phyloP scores from a whole-genome alignment of 2,797 vertebrate genomes.

The Geotrypetes seraphini region DNA sequence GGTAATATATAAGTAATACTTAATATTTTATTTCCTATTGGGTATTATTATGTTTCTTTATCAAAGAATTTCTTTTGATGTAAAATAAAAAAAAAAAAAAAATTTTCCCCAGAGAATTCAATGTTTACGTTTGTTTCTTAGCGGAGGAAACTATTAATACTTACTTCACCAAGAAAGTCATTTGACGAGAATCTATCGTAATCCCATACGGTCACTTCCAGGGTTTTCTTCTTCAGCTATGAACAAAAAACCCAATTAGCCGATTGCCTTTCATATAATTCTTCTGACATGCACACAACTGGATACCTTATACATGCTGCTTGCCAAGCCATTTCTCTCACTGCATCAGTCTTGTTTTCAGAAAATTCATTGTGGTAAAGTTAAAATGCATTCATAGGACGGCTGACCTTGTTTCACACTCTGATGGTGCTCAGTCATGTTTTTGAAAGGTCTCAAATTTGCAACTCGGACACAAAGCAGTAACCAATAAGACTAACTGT shows the following conservation, averaged over 20 bases:
- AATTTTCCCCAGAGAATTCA: too few relatives aligned
- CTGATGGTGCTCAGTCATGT: not conserved
- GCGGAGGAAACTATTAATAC: too few relatives aligned
- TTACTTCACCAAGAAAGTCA: conserved; percentile 96
- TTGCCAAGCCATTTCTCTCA: not conserved
- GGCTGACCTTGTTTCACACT: not conserved
- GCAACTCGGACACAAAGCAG: too few relatives aligned
- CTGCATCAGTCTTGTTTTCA: conserved; percentile 3
- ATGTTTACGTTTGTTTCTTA: too few relatives aligned
- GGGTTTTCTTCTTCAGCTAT: conserved; percentile 94
- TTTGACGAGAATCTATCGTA: conserved; percentile 96
- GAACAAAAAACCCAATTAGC: conserved; percentile 41
- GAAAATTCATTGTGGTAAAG: conserved; percentile 3
- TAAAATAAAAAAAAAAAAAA: too few relatives aligned
- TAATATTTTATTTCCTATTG: too few relatives aligned
- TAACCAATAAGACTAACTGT: too few relatives aligned
- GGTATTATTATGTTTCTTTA: too few relatives aligned
- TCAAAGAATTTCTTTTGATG: too few relatives aligned
- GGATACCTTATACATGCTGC: not conserved
- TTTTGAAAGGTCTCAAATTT: conserved; percentile 1
- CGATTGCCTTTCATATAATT: conserved; percentile 4
- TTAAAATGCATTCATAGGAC: conserved; percentile 5
- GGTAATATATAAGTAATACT: too few relatives aligned
- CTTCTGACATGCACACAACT: not conserved
- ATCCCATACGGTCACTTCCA: conserved; percentile 98